phyloP scores from a whole-genome alignment of 2,888 invertebrate genomes.

The Ophioninae sp. region DNA sequence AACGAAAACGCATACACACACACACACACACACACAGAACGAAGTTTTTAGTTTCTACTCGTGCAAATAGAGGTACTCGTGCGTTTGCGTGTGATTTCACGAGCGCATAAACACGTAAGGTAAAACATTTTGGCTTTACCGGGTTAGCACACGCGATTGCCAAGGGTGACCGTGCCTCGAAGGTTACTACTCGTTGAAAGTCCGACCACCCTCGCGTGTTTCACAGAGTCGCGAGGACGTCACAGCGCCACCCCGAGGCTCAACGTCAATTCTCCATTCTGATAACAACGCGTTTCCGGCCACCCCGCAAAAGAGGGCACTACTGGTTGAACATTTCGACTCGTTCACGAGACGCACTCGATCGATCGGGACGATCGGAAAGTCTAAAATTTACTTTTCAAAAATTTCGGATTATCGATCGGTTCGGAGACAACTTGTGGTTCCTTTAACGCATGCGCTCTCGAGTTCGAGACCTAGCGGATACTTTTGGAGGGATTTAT shows the following conservation, averaged over 20 bases:
- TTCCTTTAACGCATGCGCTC: no score
- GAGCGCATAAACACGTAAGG: constrained; percentile 13
- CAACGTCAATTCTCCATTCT: constrained; percentile 6
- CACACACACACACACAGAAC: not conserved
- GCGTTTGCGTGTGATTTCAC: constrained; percentile 18
- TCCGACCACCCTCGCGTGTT: constrained; percentile 26
- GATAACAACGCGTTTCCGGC: not conserved
- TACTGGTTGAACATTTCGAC: constrained; percentile 22
- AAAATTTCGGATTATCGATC: not conserved
- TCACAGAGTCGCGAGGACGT: constrained; percentile 40
- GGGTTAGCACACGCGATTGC: constrained; percentile 36
- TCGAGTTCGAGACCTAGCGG: no score
- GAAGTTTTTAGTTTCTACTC: not conserved
- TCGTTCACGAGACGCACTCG: not conserved
- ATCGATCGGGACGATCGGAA: not conserved
- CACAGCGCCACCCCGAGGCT: constrained; percentile 41
- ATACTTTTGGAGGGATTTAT: no score
- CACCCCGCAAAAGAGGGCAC: constrained; percentile 45
- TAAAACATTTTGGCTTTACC: constrained; percentile 31
- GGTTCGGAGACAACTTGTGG: no score
- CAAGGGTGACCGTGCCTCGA: constrained; percentile 61
- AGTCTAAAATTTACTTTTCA: not conserved
- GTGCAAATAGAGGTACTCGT: not conserved
- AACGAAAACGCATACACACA: not conserved
- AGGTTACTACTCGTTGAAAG: constrained; percentile 55